These are phyloP conservation scores for Enteromius treurensis DNA, from an alignment of 2,797 vertebrate species.

Conservation along the genomic window DNA sequence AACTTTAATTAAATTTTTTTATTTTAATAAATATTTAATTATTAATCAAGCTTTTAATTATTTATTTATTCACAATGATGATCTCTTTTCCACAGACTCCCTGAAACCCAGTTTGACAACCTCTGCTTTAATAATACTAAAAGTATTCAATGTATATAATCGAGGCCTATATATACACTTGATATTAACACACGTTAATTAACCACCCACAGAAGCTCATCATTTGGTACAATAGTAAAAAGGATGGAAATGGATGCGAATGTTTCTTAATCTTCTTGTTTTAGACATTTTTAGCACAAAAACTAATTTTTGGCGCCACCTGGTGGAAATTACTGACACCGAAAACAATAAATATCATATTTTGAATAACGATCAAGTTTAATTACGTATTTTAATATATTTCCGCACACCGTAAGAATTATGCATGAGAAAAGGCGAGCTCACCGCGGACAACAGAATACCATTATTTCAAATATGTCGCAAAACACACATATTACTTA, in stretches of 20 bases:
- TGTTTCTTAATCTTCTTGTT: background rate
- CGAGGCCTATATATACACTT: background rate
- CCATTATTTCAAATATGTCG: background rate
- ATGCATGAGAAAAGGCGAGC: background rate
- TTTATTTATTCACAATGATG: background rate
- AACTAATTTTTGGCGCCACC: constrained; percentile 25
- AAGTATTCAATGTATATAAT: background rate
- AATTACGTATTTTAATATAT: background rate
- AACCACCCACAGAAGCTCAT: background rate
- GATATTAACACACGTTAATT: no score
- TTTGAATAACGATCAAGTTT: background rate
- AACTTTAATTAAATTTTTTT: background rate
- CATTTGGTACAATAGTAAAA: background rate
- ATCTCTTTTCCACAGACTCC: background rate
- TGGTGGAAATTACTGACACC: background rate
- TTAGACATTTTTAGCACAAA: background rate
- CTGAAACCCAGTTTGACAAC: background rate
- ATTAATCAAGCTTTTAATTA: background rate
- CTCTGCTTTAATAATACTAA: background rate
- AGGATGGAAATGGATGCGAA: background rate
- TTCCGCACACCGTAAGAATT: background rate
- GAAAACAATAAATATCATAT: background rate
- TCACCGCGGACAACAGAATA: background rate
- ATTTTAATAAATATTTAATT: background rate
- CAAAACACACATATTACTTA: background rate